These are phyloP conservation scores for Leucophenga varia DNA, from an alignment of 1,140 invertebrate species.

Conservation along the genomic window DNA sequence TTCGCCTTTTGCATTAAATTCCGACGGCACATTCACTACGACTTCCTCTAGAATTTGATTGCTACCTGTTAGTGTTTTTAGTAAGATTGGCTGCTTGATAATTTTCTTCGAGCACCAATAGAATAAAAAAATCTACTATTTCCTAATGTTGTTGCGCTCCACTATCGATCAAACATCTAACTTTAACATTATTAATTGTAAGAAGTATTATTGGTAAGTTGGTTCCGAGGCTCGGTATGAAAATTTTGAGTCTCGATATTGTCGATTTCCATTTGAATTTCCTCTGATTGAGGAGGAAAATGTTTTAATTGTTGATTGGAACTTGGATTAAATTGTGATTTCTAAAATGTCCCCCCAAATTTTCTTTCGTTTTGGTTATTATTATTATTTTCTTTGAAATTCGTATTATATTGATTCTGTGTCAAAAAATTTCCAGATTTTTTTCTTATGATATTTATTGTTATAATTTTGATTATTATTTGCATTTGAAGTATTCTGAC, in stretches of 20 bases:
- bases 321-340: background rate
- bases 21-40: background rate
- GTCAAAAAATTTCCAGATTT: background rate
- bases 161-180: too few relatives aligned
- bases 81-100: background rate
- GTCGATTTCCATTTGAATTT: too few relatives aligned
- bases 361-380: background rate
- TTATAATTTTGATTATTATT: too few relatives aligned
- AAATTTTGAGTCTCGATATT: too few relatives aligned
- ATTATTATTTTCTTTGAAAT: background rate
- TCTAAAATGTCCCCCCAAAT: background rate
- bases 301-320: too few relatives aligned
- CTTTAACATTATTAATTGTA: background rate
- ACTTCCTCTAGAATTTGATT: constrained; percentile 1
- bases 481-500: background rate
- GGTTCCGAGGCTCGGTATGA: constrained; percentile 1
- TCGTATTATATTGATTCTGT: background rate
- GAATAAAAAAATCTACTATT: too few relatives aligned
- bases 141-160: too few relatives aligned
- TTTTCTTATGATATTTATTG: too few relatives aligned
- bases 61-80: constrained; percentile 1
- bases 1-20: constrained; percentile 1
- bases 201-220: background rate
- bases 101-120: background rate
- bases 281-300: too few relatives aligned